Base-by-base conservation (phyloP, 2,113 vertebrate species). In the Hemiprocne comata region DNA sequence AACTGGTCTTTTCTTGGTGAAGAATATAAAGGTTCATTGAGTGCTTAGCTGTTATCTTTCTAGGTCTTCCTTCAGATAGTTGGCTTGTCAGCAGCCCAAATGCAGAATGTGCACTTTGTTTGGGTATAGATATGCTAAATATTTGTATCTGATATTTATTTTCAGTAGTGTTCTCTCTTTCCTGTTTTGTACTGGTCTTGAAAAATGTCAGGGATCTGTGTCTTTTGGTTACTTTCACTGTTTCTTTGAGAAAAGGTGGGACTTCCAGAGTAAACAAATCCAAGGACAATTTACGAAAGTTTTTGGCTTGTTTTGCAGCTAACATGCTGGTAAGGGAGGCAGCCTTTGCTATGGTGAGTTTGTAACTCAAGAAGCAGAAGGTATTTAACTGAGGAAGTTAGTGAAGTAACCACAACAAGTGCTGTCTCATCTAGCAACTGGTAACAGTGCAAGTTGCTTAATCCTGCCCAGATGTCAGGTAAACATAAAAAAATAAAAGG, bases 371-470 rank as follows among this genome's bases (percentile, higher is more conserved):
- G 75, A 71, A 93, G 69, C 89, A 84, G 92, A 80, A 87, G 74
- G 46, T 62, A 24, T 48, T 53, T 79, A 62, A 48, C 73, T 57
- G 46, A 76, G 44, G 61, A 72, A 87, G 77, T 81, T 72, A 13
- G 11, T 74, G 79, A 86, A 34, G 74, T 74, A 96, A 90, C 72
- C 65, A 42, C 89, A 82, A 78, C 16, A 82, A 95, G 57, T 29
- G 51, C 70, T 34, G 15, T 57, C 73, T 72, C 8, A 4, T 92
- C 64, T 87, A 61, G 51, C 77, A 62, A 6, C 54, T 61, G 60
- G 29, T 72, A 75, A 73, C 42, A 46, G 33, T 72, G 40, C 51
- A 67, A 48, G 36, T 82, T 91, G 42, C 74, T 79, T 85, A 65
- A 91, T 78, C 50, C 55, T 80, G 51, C 57, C 28, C 28, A 34